Conservation (phyloP, 2,113 vertebrate genomes). For the Capricornis sumatraensis region DNA sequence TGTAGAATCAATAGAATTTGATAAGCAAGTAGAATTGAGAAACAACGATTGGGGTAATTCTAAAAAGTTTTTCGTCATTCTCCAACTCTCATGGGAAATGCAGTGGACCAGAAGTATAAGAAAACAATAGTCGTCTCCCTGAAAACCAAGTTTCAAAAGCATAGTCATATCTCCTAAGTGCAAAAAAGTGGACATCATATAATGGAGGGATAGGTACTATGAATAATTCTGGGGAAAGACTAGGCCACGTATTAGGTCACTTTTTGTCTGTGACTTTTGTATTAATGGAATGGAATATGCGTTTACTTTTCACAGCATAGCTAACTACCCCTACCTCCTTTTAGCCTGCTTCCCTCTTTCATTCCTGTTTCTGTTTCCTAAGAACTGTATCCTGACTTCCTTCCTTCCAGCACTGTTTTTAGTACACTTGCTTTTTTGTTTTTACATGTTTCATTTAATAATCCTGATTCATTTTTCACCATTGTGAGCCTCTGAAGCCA, state of each 20-base stretch:
- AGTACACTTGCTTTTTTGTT: neutral
- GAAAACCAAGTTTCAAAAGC: neutral
- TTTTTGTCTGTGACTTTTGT: neutral
- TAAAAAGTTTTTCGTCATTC: neutral
- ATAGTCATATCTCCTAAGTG: neutral
- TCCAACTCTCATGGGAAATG: neutral
- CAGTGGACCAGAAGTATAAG: neutral
- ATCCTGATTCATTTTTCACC: neutral
- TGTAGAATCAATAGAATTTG: neutral
- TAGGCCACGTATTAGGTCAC: neutral
- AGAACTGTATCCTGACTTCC: too few species aligned
- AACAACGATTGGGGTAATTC: neutral
- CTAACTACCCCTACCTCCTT: neutral
- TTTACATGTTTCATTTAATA: neutral
- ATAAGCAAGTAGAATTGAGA: neutral
- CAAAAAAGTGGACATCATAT: neutral
- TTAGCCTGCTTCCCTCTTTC: neutral
- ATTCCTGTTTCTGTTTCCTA: neutral
- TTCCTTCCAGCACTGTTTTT: neutral
- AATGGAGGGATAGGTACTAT: neutral
- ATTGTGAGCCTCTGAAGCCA: neutral
- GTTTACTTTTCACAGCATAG: neutral
- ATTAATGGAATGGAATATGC: neutral
- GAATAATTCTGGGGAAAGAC: neutral
- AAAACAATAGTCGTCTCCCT: neutral